phyloP scores from a whole-genome alignment of 2,113 vertebrate species.

The Bubalus kerabau region DNA sequence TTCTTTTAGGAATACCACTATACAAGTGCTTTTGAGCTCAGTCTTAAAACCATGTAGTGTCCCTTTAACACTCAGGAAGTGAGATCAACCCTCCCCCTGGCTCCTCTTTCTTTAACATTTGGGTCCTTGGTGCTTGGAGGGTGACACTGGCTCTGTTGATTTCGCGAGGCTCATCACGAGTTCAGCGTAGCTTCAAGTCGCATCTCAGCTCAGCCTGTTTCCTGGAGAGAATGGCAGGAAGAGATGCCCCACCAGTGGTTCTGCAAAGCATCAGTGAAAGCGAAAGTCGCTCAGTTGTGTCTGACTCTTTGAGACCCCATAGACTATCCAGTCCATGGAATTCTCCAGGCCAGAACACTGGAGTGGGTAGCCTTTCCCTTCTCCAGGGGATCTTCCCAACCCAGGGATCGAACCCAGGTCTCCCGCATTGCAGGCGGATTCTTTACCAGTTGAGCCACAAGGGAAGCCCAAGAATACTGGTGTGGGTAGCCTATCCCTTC shows the following conservation, averaged over 20 bases:
- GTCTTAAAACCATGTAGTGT: background rate
- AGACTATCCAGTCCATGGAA: background rate
- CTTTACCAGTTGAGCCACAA: no score
- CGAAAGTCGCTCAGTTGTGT: fast-evolving
- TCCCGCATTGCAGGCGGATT: no score
- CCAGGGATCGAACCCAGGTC: no score
- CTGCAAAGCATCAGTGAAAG: background rate
- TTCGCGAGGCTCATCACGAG: fast-evolving
- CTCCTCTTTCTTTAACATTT: background rate
- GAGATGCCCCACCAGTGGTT: fast-evolving
- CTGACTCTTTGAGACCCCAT: background rate
- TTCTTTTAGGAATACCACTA: background rate
- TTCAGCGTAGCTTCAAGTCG: background rate
- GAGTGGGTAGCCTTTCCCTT: background rate
- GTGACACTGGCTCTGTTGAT: fast-evolving
- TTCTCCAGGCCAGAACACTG: background rate
- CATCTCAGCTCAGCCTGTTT: background rate
- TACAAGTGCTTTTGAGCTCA: background rate
- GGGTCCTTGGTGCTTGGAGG: background rate
- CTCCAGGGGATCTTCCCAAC: no score
- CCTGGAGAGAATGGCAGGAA: background rate
- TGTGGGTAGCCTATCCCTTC: background rate
- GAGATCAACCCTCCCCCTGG: background rate
- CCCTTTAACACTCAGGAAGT: background rate
- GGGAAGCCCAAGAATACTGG: background rate